phyloP scores from a whole-genome alignment of 2,797 vertebrate genomes.

The Labeo calbasu region DNA sequence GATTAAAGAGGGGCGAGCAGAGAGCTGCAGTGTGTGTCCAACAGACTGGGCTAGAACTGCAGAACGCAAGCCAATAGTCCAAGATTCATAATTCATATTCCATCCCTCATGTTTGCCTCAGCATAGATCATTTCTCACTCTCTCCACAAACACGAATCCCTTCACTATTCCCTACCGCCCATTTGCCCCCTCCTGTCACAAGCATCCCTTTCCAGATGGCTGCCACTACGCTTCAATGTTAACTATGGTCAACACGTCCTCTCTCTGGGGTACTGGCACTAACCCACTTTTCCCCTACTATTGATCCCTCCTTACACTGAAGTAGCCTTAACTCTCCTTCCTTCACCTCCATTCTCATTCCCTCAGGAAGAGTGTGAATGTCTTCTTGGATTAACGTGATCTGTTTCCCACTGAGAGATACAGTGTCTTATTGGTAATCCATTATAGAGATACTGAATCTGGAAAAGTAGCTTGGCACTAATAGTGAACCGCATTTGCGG shows the following conservation, averaged over 20 bases:
- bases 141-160: background rate
- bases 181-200: conserved; percentile 32
- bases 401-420: conserved; percentile 19
- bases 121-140: conserved; percentile 39
- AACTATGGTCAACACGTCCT: conserved; percentile 77
- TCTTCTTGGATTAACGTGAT: conserved; percentile 11
- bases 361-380: conserved; percentile 13
- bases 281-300: conserved; percentile 61
- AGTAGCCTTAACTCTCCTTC: conserved; percentile 31
- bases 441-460: conserved; percentile 4
- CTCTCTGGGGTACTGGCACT: conserved; percentile 71
- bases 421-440: conserved; percentile 8
- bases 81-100: conserved; percentile 60
- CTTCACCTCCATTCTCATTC: conserved; percentile 50
- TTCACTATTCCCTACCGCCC: conserved; percentile 7
- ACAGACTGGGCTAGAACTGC: conserved; percentile 38
- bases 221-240: conserved; percentile 72
- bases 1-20: conserved; percentile 49
- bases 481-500: background rate
- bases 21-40: conserved; percentile 45
- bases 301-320: conserved; percentile 66
- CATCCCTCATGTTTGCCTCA: conserved; percentile 49
- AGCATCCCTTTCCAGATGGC: conserved; percentile 74
- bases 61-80: conserved; percentile 52
- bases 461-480: background rate